These are phyloP conservation scores for Xenops minutus DNA, from an alignment of 2,797 vertebrate species.

Conservation along the genomic window DNA sequence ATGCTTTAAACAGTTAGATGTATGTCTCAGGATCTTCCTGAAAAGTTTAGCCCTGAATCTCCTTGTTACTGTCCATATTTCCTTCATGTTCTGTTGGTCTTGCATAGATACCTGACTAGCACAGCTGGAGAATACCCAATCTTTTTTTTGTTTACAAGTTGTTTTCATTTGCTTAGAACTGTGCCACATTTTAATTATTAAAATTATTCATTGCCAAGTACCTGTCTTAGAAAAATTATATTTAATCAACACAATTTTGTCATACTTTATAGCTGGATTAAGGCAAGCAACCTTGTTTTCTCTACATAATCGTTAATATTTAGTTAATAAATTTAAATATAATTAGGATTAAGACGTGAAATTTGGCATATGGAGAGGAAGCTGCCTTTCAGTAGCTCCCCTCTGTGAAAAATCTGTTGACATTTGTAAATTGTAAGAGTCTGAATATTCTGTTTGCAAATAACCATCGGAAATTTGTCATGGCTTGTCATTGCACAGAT, in stretches of 20 bases:
- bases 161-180: neutral
- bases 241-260: neutral
- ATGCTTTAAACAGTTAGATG: neutral
- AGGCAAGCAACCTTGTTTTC: neutral
- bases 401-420: neutral
- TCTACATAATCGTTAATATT: neutral
- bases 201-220: neutral
- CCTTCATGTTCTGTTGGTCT: neutral
- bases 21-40: neutral
- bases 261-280: neutral
- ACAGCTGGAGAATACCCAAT: neutral
- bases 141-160: neutral
- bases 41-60: neutral
- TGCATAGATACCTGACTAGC: neutral
- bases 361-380: neutral
- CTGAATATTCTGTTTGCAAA: neutral
- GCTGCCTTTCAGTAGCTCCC: neutral
- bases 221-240: neutral
- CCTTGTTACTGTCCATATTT: neutral
- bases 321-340: neutral
- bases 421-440: neutral
- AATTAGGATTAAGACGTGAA: neutral
- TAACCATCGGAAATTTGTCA: neutral
- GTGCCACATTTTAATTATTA: neutral
- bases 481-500: neutral